Percentiles rank a stretch among this genome's conserved stretches.
Conservation (phyloP, 53 echinoderm and acorn worm species). For the Arbacia lixula region DNA sequence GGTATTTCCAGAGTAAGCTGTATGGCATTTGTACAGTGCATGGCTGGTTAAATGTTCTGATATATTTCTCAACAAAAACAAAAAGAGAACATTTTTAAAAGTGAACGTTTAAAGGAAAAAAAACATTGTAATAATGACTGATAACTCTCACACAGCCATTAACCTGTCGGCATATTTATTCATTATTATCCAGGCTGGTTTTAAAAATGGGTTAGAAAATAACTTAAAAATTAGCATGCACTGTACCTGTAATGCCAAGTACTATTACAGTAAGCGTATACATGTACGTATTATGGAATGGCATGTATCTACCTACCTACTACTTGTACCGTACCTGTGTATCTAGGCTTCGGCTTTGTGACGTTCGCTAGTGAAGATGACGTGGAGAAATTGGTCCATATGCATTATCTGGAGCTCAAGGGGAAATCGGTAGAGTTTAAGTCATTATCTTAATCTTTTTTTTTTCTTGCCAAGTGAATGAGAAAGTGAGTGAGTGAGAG, state of each 20-base stretch:
- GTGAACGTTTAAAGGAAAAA: too few species aligned
- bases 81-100: too few species aligned
- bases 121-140: too few species aligned
- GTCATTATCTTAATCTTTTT: slow-evolving; percentile 57
- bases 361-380: slow-evolving; percentile 84
- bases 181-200: too few species aligned
- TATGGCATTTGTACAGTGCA: slow-evolving; percentile 47
- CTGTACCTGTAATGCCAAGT: slow-evolving; percentile 22
- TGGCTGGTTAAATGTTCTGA: too few species aligned
- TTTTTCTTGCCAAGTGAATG: slow-evolving; percentile 25
- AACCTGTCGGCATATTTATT: too few species aligned
- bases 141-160: too few species aligned
- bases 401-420: slow-evolving; percentile 72
- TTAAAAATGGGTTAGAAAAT: neutral
- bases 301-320: slow-evolving; percentile 52
- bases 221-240: slow-evolving; percentile 21
- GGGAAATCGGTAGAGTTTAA: slow-evolving; percentile 94
- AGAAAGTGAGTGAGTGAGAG: slow-evolving; percentile 5
- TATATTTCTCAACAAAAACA: too few species aligned
- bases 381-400: slow-evolving; percentile 71
- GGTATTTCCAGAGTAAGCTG: slow-evolving; percentile 68
- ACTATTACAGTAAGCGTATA: slow-evolving; percentile 29
- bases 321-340: slow-evolving; percentile 53
- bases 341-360: slow-evolving; percentile 97
- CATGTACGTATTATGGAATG: slow-evolving; percentile 37